Conservation (phyloP, 1,140 invertebrate genomes). For the Sarcophaga peregrina region DNA sequence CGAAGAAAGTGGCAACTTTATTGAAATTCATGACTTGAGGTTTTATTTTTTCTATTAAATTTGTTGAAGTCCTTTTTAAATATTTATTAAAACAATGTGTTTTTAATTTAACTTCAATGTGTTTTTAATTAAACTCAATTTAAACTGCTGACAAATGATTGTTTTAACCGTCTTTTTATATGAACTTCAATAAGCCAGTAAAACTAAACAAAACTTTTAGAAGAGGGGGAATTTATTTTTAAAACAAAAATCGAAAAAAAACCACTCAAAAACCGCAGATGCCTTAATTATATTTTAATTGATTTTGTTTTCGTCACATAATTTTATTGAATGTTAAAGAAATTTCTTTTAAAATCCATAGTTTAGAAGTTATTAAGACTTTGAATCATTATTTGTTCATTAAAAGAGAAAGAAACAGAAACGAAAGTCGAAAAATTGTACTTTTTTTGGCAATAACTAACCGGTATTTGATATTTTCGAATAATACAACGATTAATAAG, state of each 20-base stretch:
- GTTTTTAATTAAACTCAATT: too few relatives aligned
- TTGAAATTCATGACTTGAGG: slow-evolving; percentile 55
- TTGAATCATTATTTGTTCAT: too few relatives aligned
- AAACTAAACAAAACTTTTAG: background rate
- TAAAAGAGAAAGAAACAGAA: too few relatives aligned
- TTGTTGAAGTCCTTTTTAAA: background rate
- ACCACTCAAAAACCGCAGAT: background rate
- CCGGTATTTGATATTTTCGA: too few relatives aligned
- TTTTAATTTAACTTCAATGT: background rate
- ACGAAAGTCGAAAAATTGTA: too few relatives aligned
- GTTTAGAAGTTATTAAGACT: too few relatives aligned
- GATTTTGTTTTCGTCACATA: too few relatives aligned
- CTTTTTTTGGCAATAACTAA: background rate
- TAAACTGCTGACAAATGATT: background rate
- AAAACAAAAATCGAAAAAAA: background rate
- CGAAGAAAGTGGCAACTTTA: slow-evolving; percentile 56
- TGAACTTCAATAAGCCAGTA: background rate
- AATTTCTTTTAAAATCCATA: too few relatives aligned
- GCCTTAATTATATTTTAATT: too few relatives aligned
- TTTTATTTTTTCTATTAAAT: background rate
- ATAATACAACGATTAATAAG: too few relatives aligned
- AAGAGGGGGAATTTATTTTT: background rate
- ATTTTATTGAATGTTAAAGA: too few relatives aligned
- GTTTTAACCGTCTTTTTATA: background rate
- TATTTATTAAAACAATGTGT: background rate